phyloP scores from a whole-genome alignment of 2,113 vertebrate genomes.

The Verasper variegatus region DNA sequence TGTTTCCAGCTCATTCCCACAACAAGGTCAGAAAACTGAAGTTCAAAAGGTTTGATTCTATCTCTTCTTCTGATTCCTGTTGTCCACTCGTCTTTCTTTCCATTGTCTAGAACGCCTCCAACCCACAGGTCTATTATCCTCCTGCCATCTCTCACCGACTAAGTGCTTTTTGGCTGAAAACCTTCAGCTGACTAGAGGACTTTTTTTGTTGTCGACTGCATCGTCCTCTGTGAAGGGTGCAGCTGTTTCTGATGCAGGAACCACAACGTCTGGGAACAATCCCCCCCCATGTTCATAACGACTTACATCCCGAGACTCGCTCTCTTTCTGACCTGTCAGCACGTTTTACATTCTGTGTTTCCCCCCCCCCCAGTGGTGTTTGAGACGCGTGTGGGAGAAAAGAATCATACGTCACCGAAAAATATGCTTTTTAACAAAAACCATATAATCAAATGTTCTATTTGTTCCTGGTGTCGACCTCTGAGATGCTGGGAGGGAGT shows the following conservation, averaged over 20 bases:
- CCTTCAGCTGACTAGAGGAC: slow-evolving; percentile 13
- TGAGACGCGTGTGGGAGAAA: background rate
- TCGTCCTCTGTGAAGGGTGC: slow-evolving; percentile 9
- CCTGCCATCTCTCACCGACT: slow-evolving; percentile 48
- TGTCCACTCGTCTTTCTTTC: background rate
- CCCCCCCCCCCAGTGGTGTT: background rate
- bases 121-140: slow-evolving; percentile 9
- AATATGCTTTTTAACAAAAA: background rate
- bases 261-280: slow-evolving; percentile 21
- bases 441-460: no score
- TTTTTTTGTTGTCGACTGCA: slow-evolving; percentile 11
- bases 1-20: no score
- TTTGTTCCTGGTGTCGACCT: background rate
- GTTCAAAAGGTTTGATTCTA: background rate
- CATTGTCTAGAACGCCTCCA: slow-evolving; percentile 4
- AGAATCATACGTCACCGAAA: background rate
- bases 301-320: background rate
- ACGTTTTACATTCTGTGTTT: slow-evolving; percentile 1
- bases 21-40: no score
- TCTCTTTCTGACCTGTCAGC: background rate
- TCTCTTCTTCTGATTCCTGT: background rate
- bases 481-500: background rate
- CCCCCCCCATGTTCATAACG: background rate
- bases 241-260: slow-evolving; percentile 11
- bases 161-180: slow-evolving; percentile 19